Base-by-base conservation (phyloP, 2,113 vertebrate species). In the Seriola aureovittata region DNA sequence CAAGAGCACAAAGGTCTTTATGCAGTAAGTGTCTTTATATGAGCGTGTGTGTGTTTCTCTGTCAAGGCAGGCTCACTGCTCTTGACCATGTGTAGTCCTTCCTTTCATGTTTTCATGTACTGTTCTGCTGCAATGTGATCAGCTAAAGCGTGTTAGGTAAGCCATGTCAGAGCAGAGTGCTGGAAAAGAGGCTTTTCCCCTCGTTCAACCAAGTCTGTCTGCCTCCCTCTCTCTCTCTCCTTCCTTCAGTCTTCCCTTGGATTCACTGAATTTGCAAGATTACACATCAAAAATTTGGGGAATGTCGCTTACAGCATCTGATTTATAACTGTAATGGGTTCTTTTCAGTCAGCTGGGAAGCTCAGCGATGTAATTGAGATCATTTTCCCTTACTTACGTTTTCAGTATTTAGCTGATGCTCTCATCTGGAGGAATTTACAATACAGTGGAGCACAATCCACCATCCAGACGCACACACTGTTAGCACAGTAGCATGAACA, bases 101-200 rank as follows among this genome's bases (percentile, higher is more conserved):
- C 6, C 48, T 75, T 72, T 88, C 38, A 62, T 78, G 69, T 87
- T 78, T 80, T 57, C 75, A 66, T 84, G 71, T 73, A 40, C 64
- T 69, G 46, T 85, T 79, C 81, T 89, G 75, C 82, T 70, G 85
- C 78, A 90, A 68, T 88, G 85, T 82, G 81, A 87, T 85, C 81
- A 86, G 55, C 78, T 66, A 73, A 90, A 88, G 88, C 82, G 48
- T 59, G 78, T 88, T 82, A 88, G 83, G 54, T 71, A 78, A 89
- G 63, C 80, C 77, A 78, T 84, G 69, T 78, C 75, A 12, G 60
- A 88, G 62, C 57, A 71, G 52, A 82, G 60, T 60, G 60, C 68
- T 76, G 72, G 52, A 76, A 81, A 82, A 84, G 52, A 89, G 77
- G 69, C 62, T 80, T 89, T 80, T 29, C 57, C 74, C 78, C 79